Conservation (phyloP, 2,113 vertebrate species). For the Leptodactylus fuscus region DNA sequence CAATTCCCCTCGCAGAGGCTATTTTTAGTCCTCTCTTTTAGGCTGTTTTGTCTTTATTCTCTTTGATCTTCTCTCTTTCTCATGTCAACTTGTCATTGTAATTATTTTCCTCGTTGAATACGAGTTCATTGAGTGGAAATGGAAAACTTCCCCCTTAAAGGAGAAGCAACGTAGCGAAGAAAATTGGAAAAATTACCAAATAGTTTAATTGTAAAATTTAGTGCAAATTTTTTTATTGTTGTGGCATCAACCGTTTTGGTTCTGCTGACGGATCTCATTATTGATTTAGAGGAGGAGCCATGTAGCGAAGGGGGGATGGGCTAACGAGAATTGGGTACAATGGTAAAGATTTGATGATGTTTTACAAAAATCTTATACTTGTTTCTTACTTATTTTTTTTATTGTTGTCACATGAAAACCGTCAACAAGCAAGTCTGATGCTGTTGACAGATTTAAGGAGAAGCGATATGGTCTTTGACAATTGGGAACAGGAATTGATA, state of each 20-base stretch:
- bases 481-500: too few species aligned
- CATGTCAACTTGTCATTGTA: neutral
- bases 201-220: too few species aligned
- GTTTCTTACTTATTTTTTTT: too few species aligned
- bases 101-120: conserved; percentile 44
- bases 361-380: neutral
- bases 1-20: neutral
- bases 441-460: too few species aligned
- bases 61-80: conserved; percentile 21
- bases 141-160: neutral
- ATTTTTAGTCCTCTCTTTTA: conserved; percentile 20
- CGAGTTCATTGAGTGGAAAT: neutral
- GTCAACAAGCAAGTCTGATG: neutral
- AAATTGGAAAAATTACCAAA: too few species aligned
- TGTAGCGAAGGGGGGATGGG: too few species aligned
- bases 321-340: too few species aligned
- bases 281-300: too few species aligned
- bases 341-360: neutral
- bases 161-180: neutral
- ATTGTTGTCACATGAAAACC: neutral
- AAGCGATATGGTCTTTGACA: too few species aligned
- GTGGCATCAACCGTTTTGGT: too few species aligned
- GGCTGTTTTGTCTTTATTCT: conserved; percentile 19
- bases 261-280: too few species aligned
- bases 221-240: too few species aligned